Conservation (phyloP, 2,888 invertebrate genomes). For the Miltochrista miniata region DNA sequence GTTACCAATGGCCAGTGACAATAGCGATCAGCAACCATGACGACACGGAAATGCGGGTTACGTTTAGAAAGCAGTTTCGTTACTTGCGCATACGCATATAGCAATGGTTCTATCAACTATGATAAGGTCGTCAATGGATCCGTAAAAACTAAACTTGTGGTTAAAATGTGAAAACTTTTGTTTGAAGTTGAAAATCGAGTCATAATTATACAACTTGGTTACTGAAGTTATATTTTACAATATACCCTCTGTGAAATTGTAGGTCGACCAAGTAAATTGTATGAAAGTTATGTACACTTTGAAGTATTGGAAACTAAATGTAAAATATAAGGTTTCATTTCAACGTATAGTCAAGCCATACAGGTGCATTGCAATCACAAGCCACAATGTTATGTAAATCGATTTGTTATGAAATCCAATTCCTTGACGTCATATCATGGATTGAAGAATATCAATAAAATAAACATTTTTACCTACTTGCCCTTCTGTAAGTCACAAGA, state of each 20-base stretch:
- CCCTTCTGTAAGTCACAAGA: too few species aligned
- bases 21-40: constrained; percentile 45
- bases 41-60: constrained; percentile 56
- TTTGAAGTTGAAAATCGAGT: too few species aligned
- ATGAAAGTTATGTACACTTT: too few species aligned
- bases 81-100: constrained; percentile 31
- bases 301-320: too few species aligned
- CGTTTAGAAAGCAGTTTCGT: constrained; percentile 55
- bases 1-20: constrained; percentile 34
- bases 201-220: too few species aligned
- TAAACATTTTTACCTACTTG: too few species aligned
- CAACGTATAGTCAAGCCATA: constrained; percentile 31
- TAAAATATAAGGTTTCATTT: constrained; percentile 43
- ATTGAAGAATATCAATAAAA: neutral
- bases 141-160: too few species aligned
- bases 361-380: constrained; percentile 32
- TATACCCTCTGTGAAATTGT: neutral
- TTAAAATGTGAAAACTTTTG: too few species aligned
- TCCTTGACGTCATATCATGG: too few species aligned
- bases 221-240: too few species aligned
- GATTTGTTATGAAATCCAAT: constrained; percentile 21
- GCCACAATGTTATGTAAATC: constrained; percentile 14
- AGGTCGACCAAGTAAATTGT: constrained; percentile 25
- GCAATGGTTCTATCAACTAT: constrained; percentile 16
- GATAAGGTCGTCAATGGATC: neutral